Evolutionary conservation across 2,888 invertebrate genomes (phyloP).

Genomic region (Nemapogon koenigi): DNA sequence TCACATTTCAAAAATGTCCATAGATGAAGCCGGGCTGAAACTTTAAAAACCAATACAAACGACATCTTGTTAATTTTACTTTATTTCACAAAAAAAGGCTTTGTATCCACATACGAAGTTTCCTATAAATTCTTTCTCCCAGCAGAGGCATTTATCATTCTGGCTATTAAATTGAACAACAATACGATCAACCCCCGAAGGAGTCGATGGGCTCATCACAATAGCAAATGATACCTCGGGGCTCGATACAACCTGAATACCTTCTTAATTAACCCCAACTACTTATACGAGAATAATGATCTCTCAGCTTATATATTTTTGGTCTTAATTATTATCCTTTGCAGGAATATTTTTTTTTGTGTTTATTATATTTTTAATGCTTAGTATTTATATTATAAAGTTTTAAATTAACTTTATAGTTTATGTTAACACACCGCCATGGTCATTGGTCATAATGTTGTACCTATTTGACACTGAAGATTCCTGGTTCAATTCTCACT

Average conservation of each 20-base stretch:
- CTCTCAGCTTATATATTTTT: slow-evolving; percentile 26
- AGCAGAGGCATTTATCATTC: slow-evolving; percentile 58
- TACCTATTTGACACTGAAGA: too few species aligned
- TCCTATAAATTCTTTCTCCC: slow-evolving; percentile 28
- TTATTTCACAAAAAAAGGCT: slow-evolving; percentile 1
- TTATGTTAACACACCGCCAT: too few species aligned
- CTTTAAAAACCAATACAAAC: too few species aligned
- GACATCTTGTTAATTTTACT: too few species aligned
- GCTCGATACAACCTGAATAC: slow-evolving; percentile 34
- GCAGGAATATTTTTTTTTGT: neutral
- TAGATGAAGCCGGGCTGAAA: too few species aligned
- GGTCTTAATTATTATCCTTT: slow-evolving; percentile 7
- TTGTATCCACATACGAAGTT: slow-evolving; percentile 2
- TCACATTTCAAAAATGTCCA: too few species aligned
- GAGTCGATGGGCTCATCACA: slow-evolving; percentile 54
- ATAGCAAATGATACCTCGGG: slow-evolving; percentile 60
- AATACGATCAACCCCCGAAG: slow-evolving; percentile 49
- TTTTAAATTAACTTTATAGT: too few species aligned
- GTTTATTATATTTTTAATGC: neutral
- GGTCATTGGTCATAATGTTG: too few species aligned
- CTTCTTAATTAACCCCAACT: slow-evolving; percentile 56
- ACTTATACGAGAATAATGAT: slow-evolving; percentile 48
- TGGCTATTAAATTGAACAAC: slow-evolving; percentile 55
- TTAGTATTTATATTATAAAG: too few species aligned
- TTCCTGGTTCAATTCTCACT: too few species aligned